Evolutionary conservation across 2,888 invertebrate species (phyloP).

Genomic region (Apantesis nais): DNA sequence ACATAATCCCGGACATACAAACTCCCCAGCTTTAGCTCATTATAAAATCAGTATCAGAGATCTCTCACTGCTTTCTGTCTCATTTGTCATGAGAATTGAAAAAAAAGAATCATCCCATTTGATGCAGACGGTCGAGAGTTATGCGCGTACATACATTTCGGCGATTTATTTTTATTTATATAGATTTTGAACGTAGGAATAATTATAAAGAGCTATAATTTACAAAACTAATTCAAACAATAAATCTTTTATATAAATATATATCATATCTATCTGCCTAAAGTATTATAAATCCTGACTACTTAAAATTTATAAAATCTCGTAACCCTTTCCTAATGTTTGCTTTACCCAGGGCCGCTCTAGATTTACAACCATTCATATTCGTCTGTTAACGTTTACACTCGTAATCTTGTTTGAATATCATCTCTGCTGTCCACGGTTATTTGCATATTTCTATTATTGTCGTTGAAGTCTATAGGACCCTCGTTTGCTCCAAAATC

Average conservation of each 20-base stretch:
- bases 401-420: constrained; percentile 74
- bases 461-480: constrained; percentile 57
- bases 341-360: constrained; percentile 46
- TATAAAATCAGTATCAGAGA: too few relatives aligned
- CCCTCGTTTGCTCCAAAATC: constrained; percentile 63
- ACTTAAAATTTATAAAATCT: constrained; percentile 45
- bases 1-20: too few relatives aligned
- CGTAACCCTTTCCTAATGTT: constrained; percentile 45
- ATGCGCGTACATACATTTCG: too few relatives aligned
- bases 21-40: too few relatives aligned
- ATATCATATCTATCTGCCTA: constrained; percentile 18
- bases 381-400: constrained; percentile 67
- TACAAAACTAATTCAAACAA: neutral
- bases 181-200: neutral
- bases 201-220: neutral
- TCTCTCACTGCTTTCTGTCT: too few relatives aligned
- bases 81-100: too few relatives aligned
- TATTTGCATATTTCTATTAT: constrained; percentile 81
- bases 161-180: too few relatives aligned
- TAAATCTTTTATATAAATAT: neutral
- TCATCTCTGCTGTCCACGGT: constrained; percentile 61
- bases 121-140: too few relatives aligned
- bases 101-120: too few relatives aligned
- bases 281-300: constrained; percentile 43
- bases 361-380: constrained; percentile 63